phyloP scores from a whole-genome alignment of 2,113 vertebrate species.

The Odocoileus virginianus region DNA sequence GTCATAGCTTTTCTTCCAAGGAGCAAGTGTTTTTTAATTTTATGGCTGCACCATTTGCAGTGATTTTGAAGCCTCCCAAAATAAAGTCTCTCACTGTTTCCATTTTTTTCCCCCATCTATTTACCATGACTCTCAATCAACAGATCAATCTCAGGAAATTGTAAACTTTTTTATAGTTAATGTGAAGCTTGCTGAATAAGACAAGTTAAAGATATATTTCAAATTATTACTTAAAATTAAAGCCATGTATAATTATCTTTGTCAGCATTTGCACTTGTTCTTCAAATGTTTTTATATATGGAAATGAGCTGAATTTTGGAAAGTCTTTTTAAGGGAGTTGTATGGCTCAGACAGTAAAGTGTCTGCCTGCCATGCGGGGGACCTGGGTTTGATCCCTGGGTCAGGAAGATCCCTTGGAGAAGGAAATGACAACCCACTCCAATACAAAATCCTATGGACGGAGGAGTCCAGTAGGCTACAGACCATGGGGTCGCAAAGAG shows the following conservation, averaged over 20 bases:
- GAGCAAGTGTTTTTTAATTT: not conserved
- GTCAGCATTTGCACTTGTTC: not conserved
- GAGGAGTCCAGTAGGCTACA: not conserved
- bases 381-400: not conserved
- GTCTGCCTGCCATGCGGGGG: not conserved
- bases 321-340: not conserved
- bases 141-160: not conserved
- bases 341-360: not conserved
- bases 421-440: not conserved
- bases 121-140: not conserved
- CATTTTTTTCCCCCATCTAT: not conserved
- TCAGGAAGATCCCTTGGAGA: not conserved
- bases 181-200: conserved; percentile 16
- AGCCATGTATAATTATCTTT: not conserved
- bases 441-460: not conserved
- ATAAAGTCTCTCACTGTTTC: not conserved
- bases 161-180: not conserved
- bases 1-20: not conserved
- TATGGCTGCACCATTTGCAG: not conserved
- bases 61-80: not conserved
- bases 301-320: not conserved
- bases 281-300: not conserved
- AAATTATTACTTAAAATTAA: not conserved
- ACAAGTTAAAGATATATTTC: not conserved
- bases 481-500: not conserved